Evolutionary conservation across 2,888 invertebrate genomes (phyloP).

Genomic region (Patella depressa): DNA sequence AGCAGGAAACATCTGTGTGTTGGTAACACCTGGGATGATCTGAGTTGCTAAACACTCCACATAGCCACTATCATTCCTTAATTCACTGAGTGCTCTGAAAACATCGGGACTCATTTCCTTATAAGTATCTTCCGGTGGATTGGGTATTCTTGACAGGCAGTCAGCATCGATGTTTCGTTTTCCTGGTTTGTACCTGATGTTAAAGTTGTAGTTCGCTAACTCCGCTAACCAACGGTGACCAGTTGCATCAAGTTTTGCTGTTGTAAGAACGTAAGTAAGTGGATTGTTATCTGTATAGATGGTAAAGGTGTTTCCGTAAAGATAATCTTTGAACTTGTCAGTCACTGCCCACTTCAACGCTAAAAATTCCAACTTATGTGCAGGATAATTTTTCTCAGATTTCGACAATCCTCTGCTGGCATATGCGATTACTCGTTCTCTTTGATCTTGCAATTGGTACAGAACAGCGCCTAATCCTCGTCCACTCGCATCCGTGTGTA

Average conservation of each 20-base stretch:
- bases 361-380: conserved; percentile 27
- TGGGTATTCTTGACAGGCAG: neutral
- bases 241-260: conserved; percentile 29
- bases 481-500: conserved; percentile 31
- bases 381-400: conserved; percentile 27
- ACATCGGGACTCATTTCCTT: too few species aligned
- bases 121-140: too few species aligned
- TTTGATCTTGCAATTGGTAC: conserved; percentile 27
- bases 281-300: too few species aligned
- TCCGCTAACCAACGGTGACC: conserved; percentile 30
- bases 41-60: too few species aligned
- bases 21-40: too few species aligned
- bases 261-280: conserved; percentile 7
- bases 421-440: conserved; percentile 24
- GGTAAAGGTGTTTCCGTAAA: too few species aligned
- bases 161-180: conserved; percentile 26
- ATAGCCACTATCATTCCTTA: too few species aligned
- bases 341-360: conserved; percentile 32
- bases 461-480: conserved; percentile 32
- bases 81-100: too few species aligned
- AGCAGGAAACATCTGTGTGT: too few species aligned
- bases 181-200: conserved; percentile 19
- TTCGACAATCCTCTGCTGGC: conserved; percentile 23
- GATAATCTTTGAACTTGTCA: too few species aligned
- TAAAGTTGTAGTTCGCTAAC: conserved; percentile 20